A percentile compares a stretch with the other conserved stretches of the same genome.
These are phyloP conservation scores for Passerculus sandwichensis DNA, from an alignment of 2,797 vertebrate genomes.

Conservation along the genomic window DNA sequence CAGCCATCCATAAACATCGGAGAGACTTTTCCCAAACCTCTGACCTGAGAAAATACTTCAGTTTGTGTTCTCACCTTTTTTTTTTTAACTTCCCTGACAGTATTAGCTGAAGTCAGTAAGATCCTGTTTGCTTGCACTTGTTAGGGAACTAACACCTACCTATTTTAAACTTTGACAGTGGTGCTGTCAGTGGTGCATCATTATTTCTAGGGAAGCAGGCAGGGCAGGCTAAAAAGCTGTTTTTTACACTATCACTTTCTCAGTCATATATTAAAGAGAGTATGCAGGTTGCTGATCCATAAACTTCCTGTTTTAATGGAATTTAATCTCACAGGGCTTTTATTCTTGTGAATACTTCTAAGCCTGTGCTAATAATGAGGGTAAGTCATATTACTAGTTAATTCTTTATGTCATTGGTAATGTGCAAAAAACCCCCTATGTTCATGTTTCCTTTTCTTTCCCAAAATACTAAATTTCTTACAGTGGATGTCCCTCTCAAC, in stretches of 20 bases:
- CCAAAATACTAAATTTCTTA: neutral
- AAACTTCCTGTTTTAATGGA: neutral
- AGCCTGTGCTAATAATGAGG: neutral
- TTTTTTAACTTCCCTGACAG: neutral
- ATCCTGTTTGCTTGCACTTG: neutral
- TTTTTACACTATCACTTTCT: neutral
- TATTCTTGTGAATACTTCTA: neutral
- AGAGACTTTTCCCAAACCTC: neutral
- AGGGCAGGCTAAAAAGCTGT: neutral
- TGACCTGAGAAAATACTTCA: neutral
- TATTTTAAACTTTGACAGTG: neutral
- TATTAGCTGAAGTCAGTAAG: neutral
- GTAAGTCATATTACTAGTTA: neutral
- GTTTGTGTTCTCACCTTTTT: neutral
- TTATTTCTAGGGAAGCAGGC: neutral
- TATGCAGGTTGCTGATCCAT: neutral
- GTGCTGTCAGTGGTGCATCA: neutral
- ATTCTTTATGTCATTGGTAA: neutral
- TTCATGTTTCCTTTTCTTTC: neutral
- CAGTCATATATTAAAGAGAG: neutral
- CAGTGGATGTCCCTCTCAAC: neutral
- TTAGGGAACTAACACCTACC: neutral
- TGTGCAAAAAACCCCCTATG: fast-evolving
- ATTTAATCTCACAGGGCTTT: neutral
- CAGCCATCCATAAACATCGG: neutral